A percentile compares a stretch with the other conserved stretches of the same genome.
Evolutionary conservation across 2,888 invertebrate genomes (phyloP).

Genomic region (Sarcophaga subvicina): DNA sequence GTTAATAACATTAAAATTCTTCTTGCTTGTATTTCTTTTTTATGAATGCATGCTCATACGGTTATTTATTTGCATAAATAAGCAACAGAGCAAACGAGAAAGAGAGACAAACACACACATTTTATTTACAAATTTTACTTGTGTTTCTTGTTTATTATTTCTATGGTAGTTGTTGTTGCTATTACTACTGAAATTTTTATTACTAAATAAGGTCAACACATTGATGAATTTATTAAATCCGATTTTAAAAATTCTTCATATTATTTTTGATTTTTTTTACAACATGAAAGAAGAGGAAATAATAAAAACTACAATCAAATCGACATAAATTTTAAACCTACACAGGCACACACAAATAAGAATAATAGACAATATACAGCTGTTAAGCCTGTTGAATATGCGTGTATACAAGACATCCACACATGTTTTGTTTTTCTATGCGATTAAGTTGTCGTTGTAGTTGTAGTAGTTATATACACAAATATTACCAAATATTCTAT

Average conservation of each 20-base stretch:
- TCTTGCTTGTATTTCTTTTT: not conserved
- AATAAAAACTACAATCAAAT: constrained; percentile 6
- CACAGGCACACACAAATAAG: not conserved
- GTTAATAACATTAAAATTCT: not conserved
- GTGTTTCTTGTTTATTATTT: too few species aligned
- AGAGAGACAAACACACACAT: too few species aligned
- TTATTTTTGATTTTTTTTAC: constrained; percentile 25
- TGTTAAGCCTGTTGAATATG: not conserved
- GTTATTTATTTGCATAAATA: not conserved
- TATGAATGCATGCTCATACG: not conserved
- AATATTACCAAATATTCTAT: too few species aligned
- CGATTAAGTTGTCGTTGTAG: too few species aligned
- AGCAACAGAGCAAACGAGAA: too few species aligned
- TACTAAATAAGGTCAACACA: constrained; percentile 13
- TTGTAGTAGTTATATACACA: too few species aligned
- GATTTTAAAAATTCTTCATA: constrained; percentile 18
- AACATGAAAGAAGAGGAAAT: constrained; percentile 18
- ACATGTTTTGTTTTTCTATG: not conserved
- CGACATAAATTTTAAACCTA: not conserved
- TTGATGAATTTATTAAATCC: constrained; percentile 23
- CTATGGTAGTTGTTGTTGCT: too few species aligned
- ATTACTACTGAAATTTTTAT: not conserved
- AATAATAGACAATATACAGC: not conserved
- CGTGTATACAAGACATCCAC: not conserved
- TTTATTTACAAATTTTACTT: too few species aligned